These are phyloP conservation scores for Drosophila tristis DNA, from an alignment of 1,140 invertebrate genomes.

Conservation along the genomic window DNA sequence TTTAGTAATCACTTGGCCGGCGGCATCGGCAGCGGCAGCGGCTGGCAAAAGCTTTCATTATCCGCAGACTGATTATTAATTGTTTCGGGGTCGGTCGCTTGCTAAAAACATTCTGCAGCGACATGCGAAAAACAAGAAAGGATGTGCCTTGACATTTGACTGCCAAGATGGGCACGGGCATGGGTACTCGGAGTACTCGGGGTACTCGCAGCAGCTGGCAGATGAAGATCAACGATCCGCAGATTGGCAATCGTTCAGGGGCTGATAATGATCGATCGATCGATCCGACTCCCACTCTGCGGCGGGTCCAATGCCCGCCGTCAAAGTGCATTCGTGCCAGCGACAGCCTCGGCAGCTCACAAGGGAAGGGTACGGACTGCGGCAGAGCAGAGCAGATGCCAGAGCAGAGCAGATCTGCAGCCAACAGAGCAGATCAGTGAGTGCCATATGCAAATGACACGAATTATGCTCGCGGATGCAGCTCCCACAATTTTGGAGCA, in stretches of 20 bases:
- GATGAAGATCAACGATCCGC: conserved; percentile 43
- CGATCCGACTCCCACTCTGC: conserved; percentile 21
- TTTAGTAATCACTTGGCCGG: conserved; percentile 19
- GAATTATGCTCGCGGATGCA: conserved; percentile 38
- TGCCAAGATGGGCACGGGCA: conserved; percentile 3
- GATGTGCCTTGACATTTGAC: conserved; percentile 76
- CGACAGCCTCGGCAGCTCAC: conserved; percentile 57
- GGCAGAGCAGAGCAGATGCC: neutral
- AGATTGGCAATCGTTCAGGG: conserved; percentile 7
- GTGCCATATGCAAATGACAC: conserved; percentile 63
- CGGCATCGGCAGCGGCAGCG: conserved; percentile 14
- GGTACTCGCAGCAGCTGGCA: conserved; percentile 14
- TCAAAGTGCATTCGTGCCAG: conserved; percentile 68
- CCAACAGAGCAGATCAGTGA: conserved; percentile 17
- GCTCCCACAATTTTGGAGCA: conserved; percentile 47
- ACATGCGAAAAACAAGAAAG: conserved; percentile 59
- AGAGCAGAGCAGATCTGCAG: conserved; percentile 17
- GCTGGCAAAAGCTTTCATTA: conserved; percentile 33
- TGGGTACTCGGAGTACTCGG: too few relatives aligned
- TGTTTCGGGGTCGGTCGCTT: conserved; percentile 28
- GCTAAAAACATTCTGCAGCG: conserved; percentile 25
- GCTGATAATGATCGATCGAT: conserved; percentile 68
- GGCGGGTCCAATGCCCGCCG: conserved; percentile 10
- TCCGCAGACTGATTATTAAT: conserved; percentile 54
- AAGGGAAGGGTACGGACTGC: neutral